These are phyloP conservation scores for Microtus richardsoni DNA, from an alignment of 2,113 vertebrate genomes.

Conservation along the genomic window DNA sequence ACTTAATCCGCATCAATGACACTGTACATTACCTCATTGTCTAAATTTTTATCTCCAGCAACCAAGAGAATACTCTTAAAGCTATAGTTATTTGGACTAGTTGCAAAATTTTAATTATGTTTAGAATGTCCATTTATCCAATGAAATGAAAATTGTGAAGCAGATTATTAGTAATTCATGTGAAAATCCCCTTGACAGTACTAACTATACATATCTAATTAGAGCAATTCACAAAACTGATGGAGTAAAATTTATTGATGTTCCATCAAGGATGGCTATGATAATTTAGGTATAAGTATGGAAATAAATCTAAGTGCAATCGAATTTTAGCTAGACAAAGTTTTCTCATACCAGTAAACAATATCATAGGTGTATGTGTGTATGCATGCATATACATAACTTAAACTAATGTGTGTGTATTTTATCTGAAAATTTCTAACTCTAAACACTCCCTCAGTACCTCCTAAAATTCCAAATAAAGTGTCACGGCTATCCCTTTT, in stretches of 20 bases:
- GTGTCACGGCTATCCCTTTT: neutral
- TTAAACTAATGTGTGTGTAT: neutral
- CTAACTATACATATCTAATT: neutral
- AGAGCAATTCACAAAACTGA: neutral
- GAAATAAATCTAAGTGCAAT: neutral
- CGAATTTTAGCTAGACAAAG: neutral
- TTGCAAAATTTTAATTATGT: neutral
- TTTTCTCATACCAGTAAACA: neutral
- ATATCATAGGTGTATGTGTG: neutral
- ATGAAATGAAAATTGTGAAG: neutral
- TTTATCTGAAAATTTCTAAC: neutral
- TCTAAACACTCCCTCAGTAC: neutral
- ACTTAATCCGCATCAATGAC: neutral
- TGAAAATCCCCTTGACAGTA: neutral
- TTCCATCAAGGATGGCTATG: neutral
- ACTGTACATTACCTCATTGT: neutral
- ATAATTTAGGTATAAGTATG: neutral
- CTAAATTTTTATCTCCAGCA: neutral
- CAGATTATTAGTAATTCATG: neutral
- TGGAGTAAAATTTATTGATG: neutral
- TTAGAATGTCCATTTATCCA: neutral
- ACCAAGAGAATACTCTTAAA: neutral
- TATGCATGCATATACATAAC: neutral
- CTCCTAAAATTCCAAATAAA: neutral
- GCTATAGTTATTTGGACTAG: neutral